Evolutionary conservation across 2,888 invertebrate genomes (phyloP), one percentile per base, ranked within the genome.

Genomic region (Protophormia terraenovae): DNA sequence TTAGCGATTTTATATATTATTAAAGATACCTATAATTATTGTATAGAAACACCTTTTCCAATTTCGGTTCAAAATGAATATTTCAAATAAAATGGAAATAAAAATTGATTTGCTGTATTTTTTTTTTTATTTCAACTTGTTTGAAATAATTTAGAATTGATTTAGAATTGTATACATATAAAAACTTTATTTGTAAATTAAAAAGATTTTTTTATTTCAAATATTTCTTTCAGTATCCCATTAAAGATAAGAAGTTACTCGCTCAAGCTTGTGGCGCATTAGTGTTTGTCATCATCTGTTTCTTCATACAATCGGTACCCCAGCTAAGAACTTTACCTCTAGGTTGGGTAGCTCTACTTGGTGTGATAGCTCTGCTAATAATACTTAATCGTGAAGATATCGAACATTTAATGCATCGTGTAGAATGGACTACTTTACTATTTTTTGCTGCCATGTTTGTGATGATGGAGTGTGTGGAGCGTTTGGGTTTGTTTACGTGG

Each of bases 311-410:
- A 90, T 96, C 97, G 0, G 93, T 97, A 55, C 96, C 96, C 0
- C 94, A 94, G 79, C 91, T 97, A 87, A 95, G 94, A 87, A 93
- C 94, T 0, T 93, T 98, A 3, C 96, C 97, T 0, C 93, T 98
- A 7, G 98, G 97, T 0, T 97, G 97, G 97, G 96, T 97, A 0
- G 97, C 98, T 0, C 92, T 98, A 0, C 93, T 97, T 0, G 98
- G 98, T 0, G 96, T 97, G 0, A 92, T 97, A 5, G 92, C 97
- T 22, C 93, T 98, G 6, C 93, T 98, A 3, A 94, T 97, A 0
- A 92, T 98, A 64, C 95, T 97, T 0, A 96, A 97, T 89, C 91
- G 92, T 1, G 92, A 92, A 24, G 92, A 93, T 35, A 91, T 93
- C 90, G 93, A 93, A 72, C 90, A 91, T 14, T 78, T 93, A 73